Percentiles rank a stretch among this genome's conserved stretches.
Conservation (phyloP, 2,888 invertebrate species). For the Stenodema calcarata region DNA sequence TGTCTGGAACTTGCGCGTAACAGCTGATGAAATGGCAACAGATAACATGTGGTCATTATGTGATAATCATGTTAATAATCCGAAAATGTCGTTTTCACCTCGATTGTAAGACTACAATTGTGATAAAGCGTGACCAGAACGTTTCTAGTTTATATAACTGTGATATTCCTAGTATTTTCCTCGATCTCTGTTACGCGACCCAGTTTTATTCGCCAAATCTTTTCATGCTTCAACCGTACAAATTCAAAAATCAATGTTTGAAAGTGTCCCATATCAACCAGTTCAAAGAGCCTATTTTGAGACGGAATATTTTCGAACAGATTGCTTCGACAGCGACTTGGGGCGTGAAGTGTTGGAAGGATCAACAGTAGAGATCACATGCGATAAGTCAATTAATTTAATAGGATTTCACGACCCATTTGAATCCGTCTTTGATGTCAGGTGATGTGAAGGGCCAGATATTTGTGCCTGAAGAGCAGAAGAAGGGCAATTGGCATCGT, state of each 20-base stretch:
- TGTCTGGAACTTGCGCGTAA: no score
- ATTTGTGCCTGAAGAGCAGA: conserved; percentile 28
- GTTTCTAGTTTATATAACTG: no score
- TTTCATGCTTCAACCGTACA: no score
- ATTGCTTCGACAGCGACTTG: neutral
- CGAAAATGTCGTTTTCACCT: no score
- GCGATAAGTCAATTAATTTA: conserved; percentile 46
- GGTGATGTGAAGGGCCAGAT: conserved; percentile 34
- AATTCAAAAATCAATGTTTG: neutral
- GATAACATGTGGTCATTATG: no score
- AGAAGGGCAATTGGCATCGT: conserved; percentile 45
- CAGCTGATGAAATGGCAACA: no score
- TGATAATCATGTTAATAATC: no score
- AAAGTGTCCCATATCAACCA: neutral
- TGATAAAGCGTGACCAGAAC: no score
- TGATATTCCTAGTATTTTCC: no score
- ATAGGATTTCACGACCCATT: conserved; percentile 43
- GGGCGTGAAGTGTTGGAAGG: neutral
- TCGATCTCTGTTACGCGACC: no score
- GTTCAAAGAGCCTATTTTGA: conserved; percentile 33
- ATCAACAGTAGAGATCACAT: conserved; percentile 25
- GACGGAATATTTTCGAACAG: conserved; percentile 4
- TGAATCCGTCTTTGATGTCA: conserved; percentile 36
- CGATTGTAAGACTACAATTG: no score
- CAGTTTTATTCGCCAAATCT: no score